phyloP scores from a whole-genome alignment of 2,888 invertebrate genomes.

The Cryptocephalus primarius region DNA sequence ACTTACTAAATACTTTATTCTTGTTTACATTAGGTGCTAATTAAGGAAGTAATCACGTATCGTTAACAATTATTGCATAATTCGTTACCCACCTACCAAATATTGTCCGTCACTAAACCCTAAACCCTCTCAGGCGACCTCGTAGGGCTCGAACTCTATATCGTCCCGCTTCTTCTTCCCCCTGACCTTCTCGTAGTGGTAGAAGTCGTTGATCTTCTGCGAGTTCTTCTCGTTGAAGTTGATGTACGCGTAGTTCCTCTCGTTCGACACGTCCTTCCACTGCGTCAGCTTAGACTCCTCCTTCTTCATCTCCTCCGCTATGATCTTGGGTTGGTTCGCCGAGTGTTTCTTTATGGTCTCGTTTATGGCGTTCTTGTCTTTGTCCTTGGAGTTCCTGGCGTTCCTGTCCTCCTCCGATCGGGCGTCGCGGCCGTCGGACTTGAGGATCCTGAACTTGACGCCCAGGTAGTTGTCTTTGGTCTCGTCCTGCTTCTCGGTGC shows the following conservation, averaged over 20 bases:
- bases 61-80: no score
- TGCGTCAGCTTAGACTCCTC: slow-evolving; percentile 26
- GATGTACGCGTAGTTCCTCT: slow-evolving; percentile 16
- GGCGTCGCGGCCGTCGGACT: slow-evolving; percentile 80
- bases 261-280: slow-evolving; percentile 26
- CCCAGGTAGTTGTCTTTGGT: slow-evolving; percentile 41
- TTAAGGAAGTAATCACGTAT: no score
- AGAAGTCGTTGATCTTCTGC: slow-evolving; percentile 27
- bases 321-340: slow-evolving; percentile 37
- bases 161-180: slow-evolving; percentile 57
- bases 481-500: slow-evolving; percentile 14
- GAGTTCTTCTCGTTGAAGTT: slow-evolving; percentile 19
- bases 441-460: slow-evolving; percentile 70
- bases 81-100: no score
- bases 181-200: slow-evolving; percentile 44
- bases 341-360: slow-evolving; percentile 21
- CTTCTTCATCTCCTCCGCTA: slow-evolving; percentile 39
- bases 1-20: no score
- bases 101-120: no score
- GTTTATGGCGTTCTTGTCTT: slow-evolving; percentile 25
- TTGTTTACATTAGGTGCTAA: no score
- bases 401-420: slow-evolving; percentile 54
- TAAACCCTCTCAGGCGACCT: slow-evolving; percentile 25
- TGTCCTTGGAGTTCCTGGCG: slow-evolving; percentile 11
- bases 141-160: slow-evolving; percentile 65